A percentile compares a stretch with the other conserved stretches of the same genome.
Conservation (phyloP, 1,140 invertebrate species). For the Neuroterus valhalla region DNA sequence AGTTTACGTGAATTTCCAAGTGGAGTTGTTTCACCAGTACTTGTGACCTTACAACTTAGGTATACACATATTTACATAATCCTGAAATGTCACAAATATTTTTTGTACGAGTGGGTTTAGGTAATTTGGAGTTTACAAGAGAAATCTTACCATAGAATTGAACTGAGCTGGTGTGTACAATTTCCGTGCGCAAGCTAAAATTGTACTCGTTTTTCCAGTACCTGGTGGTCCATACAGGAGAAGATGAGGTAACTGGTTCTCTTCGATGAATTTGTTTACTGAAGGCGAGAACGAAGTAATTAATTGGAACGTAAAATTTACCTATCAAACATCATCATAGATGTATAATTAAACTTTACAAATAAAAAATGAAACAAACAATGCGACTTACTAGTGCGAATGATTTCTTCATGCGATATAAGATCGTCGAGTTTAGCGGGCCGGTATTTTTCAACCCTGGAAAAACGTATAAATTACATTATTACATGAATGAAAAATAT, state of each 20-base stretch:
- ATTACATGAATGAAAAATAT: slow-evolving; percentile 30
- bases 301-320: slow-evolving; percentile 32
- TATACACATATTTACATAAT: too few species aligned
- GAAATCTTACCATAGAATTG: slow-evolving; percentile 86
- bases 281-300: slow-evolving; percentile 64
- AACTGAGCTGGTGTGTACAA: slow-evolving; percentile 93
- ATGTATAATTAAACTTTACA: slow-evolving; percentile 27
- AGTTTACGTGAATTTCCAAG: too few species aligned
- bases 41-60: too few species aligned
- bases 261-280: slow-evolving; percentile 95
- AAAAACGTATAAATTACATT: slow-evolving; percentile 45
- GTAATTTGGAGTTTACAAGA: not conserved
- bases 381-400: slow-evolving; percentile 90
- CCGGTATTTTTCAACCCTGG: slow-evolving; percentile 98
- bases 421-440: slow-evolving; percentile 93
- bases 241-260: slow-evolving; percentile 95
- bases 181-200: slow-evolving; percentile 95
- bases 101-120: too few species aligned
- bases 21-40: too few species aligned
- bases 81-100: too few species aligned
- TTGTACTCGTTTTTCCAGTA: slow-evolving; percentile 98
- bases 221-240: slow-evolving; percentile 99
- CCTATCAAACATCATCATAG: slow-evolving; percentile 20
- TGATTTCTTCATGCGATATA: slow-evolving; percentile 98
- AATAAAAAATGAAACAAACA: slow-evolving; percentile 22